These are phyloP conservation scores for Microplitis manilae DNA, from an alignment of 2,888 invertebrate genomes.

Conservation along the genomic window DNA sequence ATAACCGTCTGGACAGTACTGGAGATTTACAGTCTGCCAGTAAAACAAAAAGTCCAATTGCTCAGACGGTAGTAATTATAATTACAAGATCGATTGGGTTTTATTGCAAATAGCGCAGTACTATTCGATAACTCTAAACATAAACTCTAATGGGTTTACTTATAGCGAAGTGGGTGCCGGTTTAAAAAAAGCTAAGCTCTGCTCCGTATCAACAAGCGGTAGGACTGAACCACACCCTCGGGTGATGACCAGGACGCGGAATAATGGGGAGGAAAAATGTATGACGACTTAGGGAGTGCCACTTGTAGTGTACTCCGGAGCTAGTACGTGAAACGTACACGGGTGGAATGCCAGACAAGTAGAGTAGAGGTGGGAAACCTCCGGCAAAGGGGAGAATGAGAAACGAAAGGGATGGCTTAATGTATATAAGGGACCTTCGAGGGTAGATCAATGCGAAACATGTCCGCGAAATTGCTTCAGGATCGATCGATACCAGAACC, in stretches of 20 bases:
- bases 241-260: constrained; percentile 41
- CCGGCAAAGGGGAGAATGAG: constrained; percentile 55
- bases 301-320: constrained; percentile 33
- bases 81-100: background rate
- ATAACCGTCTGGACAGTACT: background rate
- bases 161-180: background rate
- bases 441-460: constrained; percentile 69
- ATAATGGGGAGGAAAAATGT: constrained; percentile 43
- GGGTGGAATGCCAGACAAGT: constrained; percentile 53
- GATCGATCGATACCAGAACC: constrained; percentile 67
- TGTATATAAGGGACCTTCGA: constrained; percentile 4
- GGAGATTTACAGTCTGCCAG: background rate
- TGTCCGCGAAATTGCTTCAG: constrained; percentile 71
- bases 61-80: background rate
- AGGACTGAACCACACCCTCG: constrained; percentile 6
- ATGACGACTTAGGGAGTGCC: constrained; percentile 33
- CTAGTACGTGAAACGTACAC: background rate
- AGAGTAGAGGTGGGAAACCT: constrained; percentile 58
- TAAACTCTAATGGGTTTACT: background rate
- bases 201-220: background rate
- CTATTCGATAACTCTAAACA: background rate
- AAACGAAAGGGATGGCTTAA: constrained; percentile 35
- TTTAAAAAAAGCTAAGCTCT: background rate
- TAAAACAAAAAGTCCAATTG: background rate
- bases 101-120: background rate